Conservation (phyloP, 1,140 invertebrate genomes). For the Zaprionus davidi region DNA sequence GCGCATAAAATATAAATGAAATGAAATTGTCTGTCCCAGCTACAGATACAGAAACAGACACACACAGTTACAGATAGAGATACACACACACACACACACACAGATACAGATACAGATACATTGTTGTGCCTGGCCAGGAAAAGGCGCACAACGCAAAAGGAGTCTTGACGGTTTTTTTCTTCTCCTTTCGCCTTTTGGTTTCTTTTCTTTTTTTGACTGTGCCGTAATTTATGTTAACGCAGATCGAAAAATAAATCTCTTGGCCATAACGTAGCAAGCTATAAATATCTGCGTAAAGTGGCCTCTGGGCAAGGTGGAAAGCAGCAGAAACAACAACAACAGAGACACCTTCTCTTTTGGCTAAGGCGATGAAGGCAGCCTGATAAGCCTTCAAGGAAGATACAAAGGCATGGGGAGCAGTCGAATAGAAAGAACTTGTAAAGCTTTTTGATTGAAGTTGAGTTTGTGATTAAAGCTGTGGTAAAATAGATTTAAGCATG, state of each 20-base stretch:
- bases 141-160: constrained; percentile 18
- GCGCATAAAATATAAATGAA: constrained; percentile 63
- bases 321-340: background rate
- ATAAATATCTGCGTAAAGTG: constrained; percentile 48
- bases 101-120: constrained; percentile 26
- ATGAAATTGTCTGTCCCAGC: constrained; percentile 52
- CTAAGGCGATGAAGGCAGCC: constrained; percentile 13
- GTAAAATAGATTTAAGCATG: background rate
- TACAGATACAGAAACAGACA: constrained; percentile 15
- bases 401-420: background rate
- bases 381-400: constrained; percentile 30
- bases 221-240: constrained; percentile 73
- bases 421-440: background rate
- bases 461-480: background rate
- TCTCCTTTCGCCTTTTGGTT: constrained; percentile 21
- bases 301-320: constrained; percentile 39
- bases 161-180: constrained; percentile 28
- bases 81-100: no score
- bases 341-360: background rate
- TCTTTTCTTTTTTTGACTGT: constrained; percentile 14
- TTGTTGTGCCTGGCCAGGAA: constrained; percentile 33
- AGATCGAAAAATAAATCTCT: constrained; percentile 76
- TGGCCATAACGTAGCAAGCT: constrained; percentile 45
- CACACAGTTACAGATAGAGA: background rate
- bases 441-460: background rate